These are phyloP conservation scores for Cochlearius cochlearius DNA, from an alignment of 2,113 vertebrate genomes.

Conservation along the genomic window DNA sequence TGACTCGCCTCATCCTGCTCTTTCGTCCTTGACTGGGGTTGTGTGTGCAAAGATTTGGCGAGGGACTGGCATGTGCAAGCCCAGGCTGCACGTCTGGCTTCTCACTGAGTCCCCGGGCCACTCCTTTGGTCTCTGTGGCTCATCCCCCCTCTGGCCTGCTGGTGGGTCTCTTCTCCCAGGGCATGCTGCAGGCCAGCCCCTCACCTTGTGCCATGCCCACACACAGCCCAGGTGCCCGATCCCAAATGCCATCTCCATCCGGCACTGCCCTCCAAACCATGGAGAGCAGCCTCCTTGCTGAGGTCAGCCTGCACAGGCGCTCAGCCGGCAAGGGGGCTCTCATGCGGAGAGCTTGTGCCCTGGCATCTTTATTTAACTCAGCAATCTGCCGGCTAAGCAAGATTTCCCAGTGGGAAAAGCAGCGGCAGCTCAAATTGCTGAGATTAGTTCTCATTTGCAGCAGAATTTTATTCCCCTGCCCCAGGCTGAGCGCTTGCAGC, in stretches of 20 bases:
- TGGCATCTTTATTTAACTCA: neutral
- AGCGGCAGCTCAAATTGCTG: neutral
- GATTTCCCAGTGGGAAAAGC: neutral
- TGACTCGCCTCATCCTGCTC: neutral
- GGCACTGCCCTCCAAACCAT: neutral
- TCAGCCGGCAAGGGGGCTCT: neutral
- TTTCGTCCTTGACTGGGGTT: neutral
- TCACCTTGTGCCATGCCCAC: rapidly evolving
- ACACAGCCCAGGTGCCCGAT: rapidly evolving
- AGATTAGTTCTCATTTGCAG: neutral
- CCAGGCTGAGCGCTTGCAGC: neutral
- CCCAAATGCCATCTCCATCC: neutral
- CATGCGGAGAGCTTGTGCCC: neutral
- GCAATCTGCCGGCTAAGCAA: neutral
- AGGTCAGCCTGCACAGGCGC: neutral
- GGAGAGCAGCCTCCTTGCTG: neutral
- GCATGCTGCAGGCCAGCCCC: neutral
- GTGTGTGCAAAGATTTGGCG: neutral
- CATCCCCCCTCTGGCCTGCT: neutral
- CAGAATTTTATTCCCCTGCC: neutral
- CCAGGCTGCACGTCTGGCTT: neutral
- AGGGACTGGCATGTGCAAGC: neutral
- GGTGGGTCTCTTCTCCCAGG: neutral
- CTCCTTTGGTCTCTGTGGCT: neutral
- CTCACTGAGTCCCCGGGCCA: rapidly evolving